Base-by-base conservation (phyloP, 2,888 invertebrate species). In the Amblyjoppa fuscipennis region DNA sequence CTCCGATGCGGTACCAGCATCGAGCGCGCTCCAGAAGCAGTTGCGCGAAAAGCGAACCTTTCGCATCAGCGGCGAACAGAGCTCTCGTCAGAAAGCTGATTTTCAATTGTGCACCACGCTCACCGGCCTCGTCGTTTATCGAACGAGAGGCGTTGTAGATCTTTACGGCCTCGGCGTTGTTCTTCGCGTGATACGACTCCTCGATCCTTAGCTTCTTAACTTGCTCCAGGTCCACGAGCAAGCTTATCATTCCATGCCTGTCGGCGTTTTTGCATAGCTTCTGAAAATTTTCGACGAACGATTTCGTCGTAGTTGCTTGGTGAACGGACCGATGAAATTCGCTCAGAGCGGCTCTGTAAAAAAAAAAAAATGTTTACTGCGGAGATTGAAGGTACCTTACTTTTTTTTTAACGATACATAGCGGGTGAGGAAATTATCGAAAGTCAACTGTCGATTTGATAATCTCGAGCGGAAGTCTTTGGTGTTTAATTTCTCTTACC, bases 191-290 rank as follows among this genome's bases (percentile, higher is more conserved):
- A 68, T 88, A 93, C 59, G 87, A 90, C n/a, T 90, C 89, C 16
- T 61, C 79, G 31, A 91, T 87, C 61, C 81, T 87, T 13, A 90
- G 74, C 5, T 88, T 87, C 38, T 56, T 68, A 3, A 91, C 87
- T 51, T 81, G 83, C 2, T 91, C 89, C 61, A 91, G 66, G 6
- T 89, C 84, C 49, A 90, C 81, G 11, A 93, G 71, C 56, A 89
- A 75, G 61, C 91, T 89, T 73, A 93, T 89, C 92, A 93, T 93
- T 51, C 79, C 89, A 28, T 85, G 90, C 41, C 89, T 88, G 64
- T 93, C 90, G 20, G 64, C 41, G 28, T 56, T 70, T 70, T 81
- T 45, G 53, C 80, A 77, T 7, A 75, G 31, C 25, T 64, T 74
- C 7, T 56, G 74, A 53, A 86, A 86, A 31, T 81, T 51, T n/a